Evolutionary conservation across 1,140 invertebrate genomes (phyloP).

Genomic region (Phthorimaea operculella): DNA sequence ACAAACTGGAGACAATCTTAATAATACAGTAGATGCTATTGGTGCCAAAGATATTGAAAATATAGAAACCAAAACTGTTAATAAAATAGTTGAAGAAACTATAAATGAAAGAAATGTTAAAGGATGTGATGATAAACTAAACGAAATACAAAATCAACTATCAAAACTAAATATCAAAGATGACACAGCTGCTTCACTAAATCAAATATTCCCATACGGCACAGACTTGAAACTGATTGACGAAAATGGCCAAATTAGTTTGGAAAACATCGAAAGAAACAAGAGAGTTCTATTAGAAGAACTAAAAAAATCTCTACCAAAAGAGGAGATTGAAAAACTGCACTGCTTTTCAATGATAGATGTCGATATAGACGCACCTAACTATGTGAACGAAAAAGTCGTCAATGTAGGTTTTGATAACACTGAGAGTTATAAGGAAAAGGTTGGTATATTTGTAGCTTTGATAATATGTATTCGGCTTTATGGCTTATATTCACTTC

Average conservation of each 20-base stretch:
- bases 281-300: slow-evolving; percentile 43
- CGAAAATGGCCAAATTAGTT: slow-evolving; percentile 30
- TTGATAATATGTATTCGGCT: no score
- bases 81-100: no score
- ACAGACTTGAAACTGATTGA: slow-evolving; percentile 16
- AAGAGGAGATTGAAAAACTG: slow-evolving; percentile 38
- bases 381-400: slow-evolving; percentile 49
- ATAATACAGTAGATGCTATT: no score
- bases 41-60: no score
- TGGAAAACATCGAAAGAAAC: slow-evolving; percentile 54
- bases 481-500: no score
- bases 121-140: no score
- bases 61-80: no score
- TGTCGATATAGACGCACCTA: slow-evolving; percentile 41
- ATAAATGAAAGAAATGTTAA: no score
- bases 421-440: slow-evolving; percentile 11
- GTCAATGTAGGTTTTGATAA: slow-evolving; percentile 47
- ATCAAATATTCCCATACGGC: slow-evolving; percentile 50
- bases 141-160: neutral
- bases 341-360: slow-evolving; percentile 56
- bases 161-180: neutral
- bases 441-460: no score
- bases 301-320: slow-evolving; percentile 36
- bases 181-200: slow-evolving; percentile 7
- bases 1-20: neutral